Base-by-base conservation (phyloP, 2,797 vertebrate species). In the Nyctibius grandis region DNA sequence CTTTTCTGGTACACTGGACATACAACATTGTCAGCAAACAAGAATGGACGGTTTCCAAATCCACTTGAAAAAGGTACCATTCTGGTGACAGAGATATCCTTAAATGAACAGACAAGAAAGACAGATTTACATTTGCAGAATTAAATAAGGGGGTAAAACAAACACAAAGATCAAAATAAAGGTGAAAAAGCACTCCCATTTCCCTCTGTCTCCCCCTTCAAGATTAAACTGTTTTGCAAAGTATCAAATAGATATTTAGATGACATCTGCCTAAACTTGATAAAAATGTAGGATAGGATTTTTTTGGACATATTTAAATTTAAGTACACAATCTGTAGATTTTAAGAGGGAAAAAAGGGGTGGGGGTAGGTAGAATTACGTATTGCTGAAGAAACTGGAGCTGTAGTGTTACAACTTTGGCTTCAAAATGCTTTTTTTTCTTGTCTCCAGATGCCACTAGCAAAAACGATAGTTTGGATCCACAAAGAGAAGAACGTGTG, bases 11-110 rank as follows among this genome's bases (percentile, higher is more conserved):
- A 87, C 61, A 22, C 61, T 86, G 42, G 47, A 63, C 91, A 95
- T 93, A 91, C 28, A 94, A 83, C 65, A 60, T 50, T 31, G 13
- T 95, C 95, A 97, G 92, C 80, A 95, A 88, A 97, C 95, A 33
- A 73, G 44, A 91, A 67, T 93, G 88, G 89, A 95, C 15, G 15
- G 13, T 67, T 95, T 97, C 96, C 94, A 98, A 94, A 89, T 91
- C 53, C 74, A 85, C 88, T 96, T 89, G 89, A 95, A 95, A 97
- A 88, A 60, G 22, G 74, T 70, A 42, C 64, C 63, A 50, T 50
- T 90, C 47, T 85, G 69, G 44, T 91, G 77, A 89, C 82, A 93
- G 88, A 96, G 74, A 63, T 77, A 83, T 89, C 77, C 95, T 94
- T 77, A 85, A 38, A 47, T 83, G 83, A 95, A 36, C 50, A 75